These are phyloP conservation scores for Entomyzon cyanotis DNA, from an alignment of 2,113 vertebrate genomes.

Conservation along the genomic window DNA sequence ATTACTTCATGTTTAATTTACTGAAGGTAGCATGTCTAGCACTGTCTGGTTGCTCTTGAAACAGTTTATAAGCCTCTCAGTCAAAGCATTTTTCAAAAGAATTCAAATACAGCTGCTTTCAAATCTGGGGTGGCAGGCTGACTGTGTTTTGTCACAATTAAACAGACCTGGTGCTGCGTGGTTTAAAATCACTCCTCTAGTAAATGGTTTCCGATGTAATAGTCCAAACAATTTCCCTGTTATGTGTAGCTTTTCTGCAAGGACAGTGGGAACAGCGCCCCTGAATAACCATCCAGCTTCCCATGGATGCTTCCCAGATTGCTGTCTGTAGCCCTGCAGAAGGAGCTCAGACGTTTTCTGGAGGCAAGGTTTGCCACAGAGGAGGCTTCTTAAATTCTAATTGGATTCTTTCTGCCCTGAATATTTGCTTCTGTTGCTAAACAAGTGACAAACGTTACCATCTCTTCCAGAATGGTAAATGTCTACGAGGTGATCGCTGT, in stretches of 20 bases:
- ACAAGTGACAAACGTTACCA: background rate
- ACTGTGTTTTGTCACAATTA: background rate
- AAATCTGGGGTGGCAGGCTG: background rate
- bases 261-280: background rate
- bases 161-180: accelerated
- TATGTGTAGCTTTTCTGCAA: background rate
- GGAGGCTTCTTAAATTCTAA: background rate
- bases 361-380: background rate
- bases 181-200: background rate
- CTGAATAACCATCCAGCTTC: background rate
- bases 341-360: background rate
- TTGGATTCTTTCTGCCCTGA: accelerated
- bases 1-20: background rate
- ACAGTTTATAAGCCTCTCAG: background rate
- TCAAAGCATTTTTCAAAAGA: background rate
- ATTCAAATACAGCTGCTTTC: background rate
- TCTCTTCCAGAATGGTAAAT: background rate
- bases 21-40: background rate
- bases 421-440: background rate
- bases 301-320: background rate
- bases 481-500: background rate
- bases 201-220: background rate
- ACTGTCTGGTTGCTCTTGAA: background rate
- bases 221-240: background rate
- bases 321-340: background rate